Evolutionary conservation across 2,888 invertebrate species (phyloP).

Genomic region (Candidula unifasciata): DNA sequence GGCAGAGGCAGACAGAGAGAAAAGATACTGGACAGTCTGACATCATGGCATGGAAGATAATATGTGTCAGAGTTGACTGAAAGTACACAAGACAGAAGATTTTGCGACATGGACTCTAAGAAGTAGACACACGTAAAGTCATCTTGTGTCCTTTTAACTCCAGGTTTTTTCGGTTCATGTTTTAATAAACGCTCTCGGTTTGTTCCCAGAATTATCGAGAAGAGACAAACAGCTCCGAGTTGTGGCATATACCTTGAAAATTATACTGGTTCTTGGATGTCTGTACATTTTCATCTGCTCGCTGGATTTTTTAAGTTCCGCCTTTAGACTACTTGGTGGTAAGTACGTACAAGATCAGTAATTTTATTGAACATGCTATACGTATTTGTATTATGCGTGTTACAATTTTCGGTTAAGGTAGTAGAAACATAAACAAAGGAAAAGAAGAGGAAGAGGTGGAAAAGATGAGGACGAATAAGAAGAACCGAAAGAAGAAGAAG

Average conservation of each 20-base stretch:
- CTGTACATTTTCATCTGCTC: constrained; percentile 74
- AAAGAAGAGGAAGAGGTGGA: neutral
- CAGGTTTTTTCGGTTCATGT: too few species aligned
- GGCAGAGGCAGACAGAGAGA: too few species aligned
- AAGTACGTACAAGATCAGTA: constrained; percentile 26
- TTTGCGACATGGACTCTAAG: too few species aligned
- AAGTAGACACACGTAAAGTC: too few species aligned
- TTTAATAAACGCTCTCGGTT: neutral
- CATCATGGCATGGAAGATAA: too few species aligned
- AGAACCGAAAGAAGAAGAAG: constrained; percentile 5
- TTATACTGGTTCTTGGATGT: constrained; percentile 57
- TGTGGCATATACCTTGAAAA: constrained; percentile 4
- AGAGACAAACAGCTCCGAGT: constrained; percentile 11
- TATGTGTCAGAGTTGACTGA: too few species aligned
- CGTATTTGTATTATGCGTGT: too few species aligned
- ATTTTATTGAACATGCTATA: too few species aligned
- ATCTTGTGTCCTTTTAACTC: too few species aligned
- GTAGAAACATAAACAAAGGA: neutral
- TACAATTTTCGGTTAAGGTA: too few species aligned
- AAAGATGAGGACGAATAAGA: neutral
- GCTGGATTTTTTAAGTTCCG: constrained; percentile 70
- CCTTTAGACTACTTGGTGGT: constrained; percentile 73
- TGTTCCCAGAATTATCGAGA: constrained; percentile 25
- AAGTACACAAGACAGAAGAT: too few species aligned
- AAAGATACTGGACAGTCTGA: too few species aligned